These are phyloP conservation scores for Chromobotia macracanthus DNA, from an alignment of 2,797 vertebrate genomes.

Conservation along the genomic window DNA sequence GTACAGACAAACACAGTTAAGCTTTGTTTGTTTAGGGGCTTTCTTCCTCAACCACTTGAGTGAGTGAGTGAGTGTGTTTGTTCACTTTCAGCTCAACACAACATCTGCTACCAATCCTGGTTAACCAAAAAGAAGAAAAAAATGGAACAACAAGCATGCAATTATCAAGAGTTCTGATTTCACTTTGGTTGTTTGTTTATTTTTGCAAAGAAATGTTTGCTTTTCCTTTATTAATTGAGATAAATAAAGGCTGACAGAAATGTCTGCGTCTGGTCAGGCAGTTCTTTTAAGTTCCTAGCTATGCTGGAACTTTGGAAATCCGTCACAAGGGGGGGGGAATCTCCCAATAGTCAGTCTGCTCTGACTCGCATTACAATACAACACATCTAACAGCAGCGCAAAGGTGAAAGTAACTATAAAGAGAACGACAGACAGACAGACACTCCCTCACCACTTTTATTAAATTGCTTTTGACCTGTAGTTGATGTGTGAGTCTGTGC, in stretches of 20 bases:
- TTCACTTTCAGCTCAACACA: constrained; percentile 71
- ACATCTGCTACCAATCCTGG: constrained; percentile 79
- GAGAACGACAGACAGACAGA: neutral
- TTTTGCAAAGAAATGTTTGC: neutral
- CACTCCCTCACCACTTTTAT: constrained; percentile 4
- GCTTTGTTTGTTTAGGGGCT: constrained; percentile 76
- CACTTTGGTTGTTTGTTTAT: constrained; percentile 2
- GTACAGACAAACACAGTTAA: constrained; percentile 72
- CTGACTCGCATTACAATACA: constrained; percentile 4
- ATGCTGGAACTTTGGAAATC: neutral
- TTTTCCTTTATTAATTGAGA: neutral
- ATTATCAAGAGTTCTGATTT: constrained; percentile 55
- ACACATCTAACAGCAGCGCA: neutral
- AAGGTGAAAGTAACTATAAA: constrained; percentile 3
- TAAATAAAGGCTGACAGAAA: neutral
- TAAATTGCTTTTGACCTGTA: neutral
- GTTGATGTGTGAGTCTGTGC: neutral
- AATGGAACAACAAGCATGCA: constrained; percentile 64
- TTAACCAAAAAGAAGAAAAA: constrained; percentile 54
- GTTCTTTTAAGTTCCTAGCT: neutral
- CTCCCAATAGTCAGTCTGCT: neutral
- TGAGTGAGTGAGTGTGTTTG: constrained; percentile 57
- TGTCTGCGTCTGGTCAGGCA: neutral
- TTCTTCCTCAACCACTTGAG: constrained; percentile 59
- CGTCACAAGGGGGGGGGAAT: neutral